phyloP scores from a whole-genome alignment of 2,797 vertebrate species.

The Takifugu ocellatus region DNA sequence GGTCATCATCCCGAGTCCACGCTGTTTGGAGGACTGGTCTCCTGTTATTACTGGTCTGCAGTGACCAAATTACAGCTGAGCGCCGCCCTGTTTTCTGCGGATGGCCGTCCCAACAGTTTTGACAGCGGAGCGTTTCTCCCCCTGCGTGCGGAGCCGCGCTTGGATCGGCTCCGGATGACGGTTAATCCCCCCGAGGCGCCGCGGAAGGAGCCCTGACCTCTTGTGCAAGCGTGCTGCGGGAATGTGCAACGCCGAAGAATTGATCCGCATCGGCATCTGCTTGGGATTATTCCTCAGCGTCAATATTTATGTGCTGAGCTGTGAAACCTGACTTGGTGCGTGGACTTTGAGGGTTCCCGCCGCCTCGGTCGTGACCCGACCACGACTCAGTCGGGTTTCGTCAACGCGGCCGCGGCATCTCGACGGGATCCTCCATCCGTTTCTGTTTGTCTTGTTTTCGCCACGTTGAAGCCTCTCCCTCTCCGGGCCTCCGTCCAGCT shows the following conservation, averaged over 20 bases:
- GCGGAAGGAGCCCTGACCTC: conserved; percentile 1
- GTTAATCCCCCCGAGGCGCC: conserved; percentile 45
- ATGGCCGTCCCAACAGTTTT: not conserved
- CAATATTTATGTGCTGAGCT: too few relatives aligned
- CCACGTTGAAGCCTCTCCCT: conserved; percentile 27
- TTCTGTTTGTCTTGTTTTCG: conserved; percentile 20
- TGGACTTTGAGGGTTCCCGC: too few relatives aligned
- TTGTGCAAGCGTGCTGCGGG: conserved; percentile 28
- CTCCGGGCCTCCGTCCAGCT: conserved; percentile 10
- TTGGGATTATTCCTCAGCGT: too few relatives aligned
- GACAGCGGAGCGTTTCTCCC: conserved; percentile 23
- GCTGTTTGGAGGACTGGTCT: too few relatives aligned
- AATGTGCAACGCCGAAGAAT: conserved; percentile 10
- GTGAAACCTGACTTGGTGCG: too few relatives aligned
- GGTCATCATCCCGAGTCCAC: too few relatives aligned
- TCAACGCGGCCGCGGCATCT: too few relatives aligned
- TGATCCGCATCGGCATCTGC: too few relatives aligned
- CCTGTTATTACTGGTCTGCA: conserved; percentile 3
- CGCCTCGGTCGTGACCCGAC: too few relatives aligned
- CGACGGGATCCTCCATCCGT: not conserved
- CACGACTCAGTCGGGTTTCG: too few relatives aligned
- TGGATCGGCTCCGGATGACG: conserved; percentile 52
- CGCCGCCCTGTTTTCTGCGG: too few relatives aligned
- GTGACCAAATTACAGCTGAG: conserved; percentile 24
- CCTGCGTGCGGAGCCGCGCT: conserved; percentile 42